A percentile compares a stretch with the other conserved stretches of the same genome.
Conservation (phyloP, 1,140 invertebrate genomes). For the Cheumatopsyche charites region DNA sequence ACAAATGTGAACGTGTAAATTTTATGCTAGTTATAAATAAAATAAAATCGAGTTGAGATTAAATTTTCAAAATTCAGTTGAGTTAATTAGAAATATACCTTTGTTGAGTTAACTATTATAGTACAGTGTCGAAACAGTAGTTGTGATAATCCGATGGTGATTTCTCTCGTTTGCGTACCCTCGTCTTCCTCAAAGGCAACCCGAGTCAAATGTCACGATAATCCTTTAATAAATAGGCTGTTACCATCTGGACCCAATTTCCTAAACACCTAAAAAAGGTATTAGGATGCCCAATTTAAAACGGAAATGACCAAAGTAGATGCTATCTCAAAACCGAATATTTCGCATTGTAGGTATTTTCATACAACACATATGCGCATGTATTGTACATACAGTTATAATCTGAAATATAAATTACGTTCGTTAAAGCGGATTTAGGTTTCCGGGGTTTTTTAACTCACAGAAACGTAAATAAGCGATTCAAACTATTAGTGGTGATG, state of each 20-base stretch:
- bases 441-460: background rate
- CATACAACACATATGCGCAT: background rate
- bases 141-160: conserved; percentile 22
- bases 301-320: conserved; percentile 25
- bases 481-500: background rate
- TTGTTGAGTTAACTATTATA: too few relatives aligned
- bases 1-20: too few relatives aligned
- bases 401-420: too few relatives aligned
- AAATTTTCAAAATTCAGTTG: too few relatives aligned
- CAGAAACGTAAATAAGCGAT: background rate
- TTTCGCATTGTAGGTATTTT: background rate
- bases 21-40: too few relatives aligned
- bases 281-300: conserved; percentile 21
- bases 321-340: conserved; percentile 22
- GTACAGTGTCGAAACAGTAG: conserved; percentile 3
- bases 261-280: conserved; percentile 28
- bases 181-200: conserved; percentile 13
- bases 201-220: conserved; percentile 26
- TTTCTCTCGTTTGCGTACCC: conserved; percentile 23
- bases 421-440: conserved; percentile 9
- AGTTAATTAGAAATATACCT: too few relatives aligned
- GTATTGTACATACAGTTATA: background rate
- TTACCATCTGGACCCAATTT: conserved; percentile 28
- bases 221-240: conserved; percentile 26
- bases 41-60: too few relatives aligned